phyloP scores from a whole-genome alignment of 2,888 invertebrate species.

The Eulithis testata region DNA sequence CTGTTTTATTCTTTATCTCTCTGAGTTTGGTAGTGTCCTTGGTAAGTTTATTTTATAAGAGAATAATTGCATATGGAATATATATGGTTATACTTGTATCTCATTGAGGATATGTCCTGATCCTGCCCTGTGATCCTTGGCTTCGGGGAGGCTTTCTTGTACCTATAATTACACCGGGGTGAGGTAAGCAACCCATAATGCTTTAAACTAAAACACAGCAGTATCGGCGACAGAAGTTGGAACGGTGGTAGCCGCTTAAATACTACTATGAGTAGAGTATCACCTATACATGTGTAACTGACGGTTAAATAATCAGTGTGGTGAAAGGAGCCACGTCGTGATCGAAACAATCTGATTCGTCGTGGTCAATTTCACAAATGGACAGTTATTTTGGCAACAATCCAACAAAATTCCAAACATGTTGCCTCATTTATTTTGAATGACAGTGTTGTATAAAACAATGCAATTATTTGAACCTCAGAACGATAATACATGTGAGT shows the following conservation, averaged over 20 bases:
- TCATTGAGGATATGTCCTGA: too few species aligned
- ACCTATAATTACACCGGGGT: too few species aligned
- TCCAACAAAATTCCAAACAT: conserved; percentile 53
- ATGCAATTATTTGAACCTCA: conserved; percentile 51
- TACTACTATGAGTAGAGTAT: too few species aligned
- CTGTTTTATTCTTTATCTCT: background rate
- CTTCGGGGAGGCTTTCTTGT: too few species aligned
- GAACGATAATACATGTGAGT: conserved; percentile 1
- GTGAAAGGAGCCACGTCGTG: conserved; percentile 30
- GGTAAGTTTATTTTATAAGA: background rate
- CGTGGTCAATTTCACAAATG: conserved; percentile 54
- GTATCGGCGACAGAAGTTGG: too few species aligned
- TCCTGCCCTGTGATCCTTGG: too few species aligned
- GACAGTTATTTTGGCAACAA: conserved; percentile 50
- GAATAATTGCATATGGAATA: too few species aligned
- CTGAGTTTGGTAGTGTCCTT: background rate
- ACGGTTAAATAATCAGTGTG: background rate
- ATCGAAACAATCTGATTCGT: conserved; percentile 40
- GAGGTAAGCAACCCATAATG: too few species aligned
- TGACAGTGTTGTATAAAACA: conserved; percentile 58
- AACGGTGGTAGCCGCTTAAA: too few species aligned
- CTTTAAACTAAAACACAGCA: too few species aligned
- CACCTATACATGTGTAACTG: too few species aligned
- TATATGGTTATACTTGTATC: too few species aligned
- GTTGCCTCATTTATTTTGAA: conserved; percentile 56